phyloP scores from a whole-genome alignment of 2,797 vertebrate genomes.

The Enteromius anoplus region DNA sequence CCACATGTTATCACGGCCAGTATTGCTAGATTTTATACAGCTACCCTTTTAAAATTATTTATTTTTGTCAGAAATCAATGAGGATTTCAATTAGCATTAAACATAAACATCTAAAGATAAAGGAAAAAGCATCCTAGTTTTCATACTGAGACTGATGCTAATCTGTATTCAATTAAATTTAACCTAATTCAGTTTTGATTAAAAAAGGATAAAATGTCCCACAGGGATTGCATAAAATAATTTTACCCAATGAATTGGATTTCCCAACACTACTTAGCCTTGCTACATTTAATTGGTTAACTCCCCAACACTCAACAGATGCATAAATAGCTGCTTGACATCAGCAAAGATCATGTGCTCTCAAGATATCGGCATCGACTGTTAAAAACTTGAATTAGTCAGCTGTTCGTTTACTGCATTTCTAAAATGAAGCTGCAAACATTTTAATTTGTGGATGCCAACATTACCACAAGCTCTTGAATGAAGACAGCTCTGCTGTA shows the following conservation, averaged over 20 bases:
- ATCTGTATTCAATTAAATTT: not conserved
- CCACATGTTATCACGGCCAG: not conserved
- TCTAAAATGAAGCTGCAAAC: not conserved
- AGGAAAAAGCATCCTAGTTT: not conserved
- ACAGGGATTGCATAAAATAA: not conserved
- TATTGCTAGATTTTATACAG: not conserved
- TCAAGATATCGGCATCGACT: not conserved
- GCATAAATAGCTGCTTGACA: not conserved
- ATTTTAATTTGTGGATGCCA: slow-evolving; percentile 21
- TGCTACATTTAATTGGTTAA: not conserved
- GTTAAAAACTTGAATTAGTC: not conserved
- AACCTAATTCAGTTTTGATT: not conserved
- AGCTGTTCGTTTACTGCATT: not conserved
- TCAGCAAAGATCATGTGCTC: not conserved
- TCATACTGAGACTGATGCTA: not conserved
- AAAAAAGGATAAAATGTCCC: not conserved
- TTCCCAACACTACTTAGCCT: not conserved
- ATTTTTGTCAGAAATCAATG: not conserved
- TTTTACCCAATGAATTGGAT: not conserved
- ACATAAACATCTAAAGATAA: not conserved
- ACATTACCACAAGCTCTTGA: not conserved
- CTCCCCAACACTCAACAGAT: not conserved
- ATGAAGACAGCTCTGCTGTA: not conserved
- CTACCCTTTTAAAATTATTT: not conserved
- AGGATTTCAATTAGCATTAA: not conserved